Conservation (phyloP, 2,113 vertebrate genomes). For the Labeo rohita region DNA sequence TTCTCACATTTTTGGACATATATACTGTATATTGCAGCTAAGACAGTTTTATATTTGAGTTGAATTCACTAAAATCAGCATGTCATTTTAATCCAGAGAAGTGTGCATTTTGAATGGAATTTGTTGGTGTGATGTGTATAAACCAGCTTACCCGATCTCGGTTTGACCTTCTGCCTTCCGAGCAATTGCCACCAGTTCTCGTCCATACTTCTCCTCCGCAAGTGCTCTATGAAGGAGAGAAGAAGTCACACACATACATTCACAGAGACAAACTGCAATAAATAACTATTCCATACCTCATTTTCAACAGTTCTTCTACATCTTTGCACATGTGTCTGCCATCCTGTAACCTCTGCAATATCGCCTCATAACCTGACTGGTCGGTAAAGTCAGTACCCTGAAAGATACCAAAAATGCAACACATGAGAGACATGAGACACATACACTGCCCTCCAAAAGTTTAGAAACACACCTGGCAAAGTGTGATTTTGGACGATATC, state of each 20-base stretch:
- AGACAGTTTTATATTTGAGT: background rate
- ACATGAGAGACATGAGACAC: background rate
- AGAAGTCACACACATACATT: conserved; percentile 15
- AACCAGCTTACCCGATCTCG: conserved; percentile 84
- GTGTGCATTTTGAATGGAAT: background rate
- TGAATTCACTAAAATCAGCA: background rate
- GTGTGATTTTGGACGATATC: too few relatives aligned
- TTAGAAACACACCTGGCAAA: too few relatives aligned
- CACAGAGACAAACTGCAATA: background rate
- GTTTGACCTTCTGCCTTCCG: conserved; percentile 86
- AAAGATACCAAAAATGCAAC: background rate
- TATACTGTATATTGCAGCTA: background rate
- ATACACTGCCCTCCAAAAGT: background rate
- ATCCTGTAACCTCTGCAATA: conserved; percentile 85
- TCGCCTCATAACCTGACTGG: conserved; percentile 83
- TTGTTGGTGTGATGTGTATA: background rate
- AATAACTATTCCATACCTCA: conserved; percentile 75
- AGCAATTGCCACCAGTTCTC: conserved; percentile 89
- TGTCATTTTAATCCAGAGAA: background rate
- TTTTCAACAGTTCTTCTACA: conserved; percentile 89
- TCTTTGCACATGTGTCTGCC: conserved; percentile 94
- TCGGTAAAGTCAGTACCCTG: conserved; percentile 86
- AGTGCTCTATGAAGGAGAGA: conserved; percentile 77
- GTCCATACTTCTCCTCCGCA: conserved; percentile 92
- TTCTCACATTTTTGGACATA: background rate